Conservation (phyloP, 2,797 vertebrate species). For the Potorous gilbertii region DNA sequence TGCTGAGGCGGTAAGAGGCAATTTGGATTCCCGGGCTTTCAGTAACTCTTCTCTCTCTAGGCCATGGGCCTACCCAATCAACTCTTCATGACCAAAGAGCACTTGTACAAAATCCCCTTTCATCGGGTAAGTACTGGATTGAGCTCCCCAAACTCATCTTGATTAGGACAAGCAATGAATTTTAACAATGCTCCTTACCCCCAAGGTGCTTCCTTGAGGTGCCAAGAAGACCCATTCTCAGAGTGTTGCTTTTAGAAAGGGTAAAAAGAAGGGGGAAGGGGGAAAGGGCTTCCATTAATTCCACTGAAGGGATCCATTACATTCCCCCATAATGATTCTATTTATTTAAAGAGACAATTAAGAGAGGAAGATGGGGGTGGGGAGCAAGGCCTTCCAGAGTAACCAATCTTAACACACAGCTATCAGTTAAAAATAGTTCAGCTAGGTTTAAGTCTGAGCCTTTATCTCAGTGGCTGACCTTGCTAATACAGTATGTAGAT, state of each 20-base stretch:
- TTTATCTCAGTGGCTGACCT: slow-evolving; percentile 89
- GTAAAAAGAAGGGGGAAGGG: neutral
- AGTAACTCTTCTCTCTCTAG: neutral
- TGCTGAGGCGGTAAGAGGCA: slow-evolving; percentile 15
- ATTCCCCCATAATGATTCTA: slow-evolving; percentile 4
- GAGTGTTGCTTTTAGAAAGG: neutral
- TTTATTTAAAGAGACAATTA: neutral
- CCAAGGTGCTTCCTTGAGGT: neutral
- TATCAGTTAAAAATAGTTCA: slow-evolving; percentile 85
- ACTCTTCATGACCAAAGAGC: neutral
- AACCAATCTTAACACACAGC: slow-evolving; percentile 79
- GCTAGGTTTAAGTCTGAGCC: slow-evolving; percentile 83
- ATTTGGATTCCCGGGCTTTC: rapidly evolving
- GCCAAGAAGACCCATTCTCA: slow-evolving; percentile 14
- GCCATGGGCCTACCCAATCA: neutral
- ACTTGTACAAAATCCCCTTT: neutral
- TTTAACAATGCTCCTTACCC: neutral
- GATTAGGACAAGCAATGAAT: neutral
- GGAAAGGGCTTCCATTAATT: neutral
- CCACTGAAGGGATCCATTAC: slow-evolving; percentile 17
- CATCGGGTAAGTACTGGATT: neutral
- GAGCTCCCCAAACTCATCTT: neutral
- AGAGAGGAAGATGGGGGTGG: neutral
- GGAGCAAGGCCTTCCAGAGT: slow-evolving; percentile 71
- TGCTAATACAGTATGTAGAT: slow-evolving; percentile 89